Evolutionary conservation across 2,888 invertebrate genomes (phyloP), one percentile per base, ranked within the genome.

Genomic region (Falcaria lacertinaria): DNA sequence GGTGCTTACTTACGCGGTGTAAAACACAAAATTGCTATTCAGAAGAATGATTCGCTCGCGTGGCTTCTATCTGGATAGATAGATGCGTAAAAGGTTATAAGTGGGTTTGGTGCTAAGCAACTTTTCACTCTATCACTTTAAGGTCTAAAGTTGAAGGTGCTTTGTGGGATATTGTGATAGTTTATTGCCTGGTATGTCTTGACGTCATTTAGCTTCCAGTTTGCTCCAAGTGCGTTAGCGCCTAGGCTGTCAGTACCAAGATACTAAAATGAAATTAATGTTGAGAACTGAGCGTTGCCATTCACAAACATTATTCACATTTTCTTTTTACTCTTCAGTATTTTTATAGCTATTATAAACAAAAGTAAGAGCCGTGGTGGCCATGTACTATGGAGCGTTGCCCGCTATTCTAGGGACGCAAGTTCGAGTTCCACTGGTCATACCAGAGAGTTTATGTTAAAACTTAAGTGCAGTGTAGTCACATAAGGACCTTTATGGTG

Each of bases 181-280:
- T 67, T 66, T 69, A 66, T 69, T 56, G 62, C 53, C 53, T 64
- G 58, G 60, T 52, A 68, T 67, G 66, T 70, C 68, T 64, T 55
- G 60, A 60, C 54, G 65, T 71, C 69, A 68, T 67, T 71, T 65
- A 57, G 71, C 71, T 72, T 64, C 74, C 68, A 69, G 70, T 70
- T 69, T 59, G 62, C 59, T 53, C 44, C 48, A 54, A 64, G 66
- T 66, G 64, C 66, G 66, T 69, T 68, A 65, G 65, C 52, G 55
- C 57, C 54, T 51, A 52, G 52, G 33, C 41, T 44, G 28, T 28
- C 28, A 14, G 22, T 22, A 14, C 37, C 14, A 22, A 57, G 52
- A 58, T 49, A 52, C 58, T 42, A 55, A 60, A 60, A 60, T 57
- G 45, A 25, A 28, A 28, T 28, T 50, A 22, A 33, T n/a, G 43